These are phyloP conservation scores for Andrena minutula DNA, from an alignment of 2,888 invertebrate species.

Conservation along the genomic window DNA sequence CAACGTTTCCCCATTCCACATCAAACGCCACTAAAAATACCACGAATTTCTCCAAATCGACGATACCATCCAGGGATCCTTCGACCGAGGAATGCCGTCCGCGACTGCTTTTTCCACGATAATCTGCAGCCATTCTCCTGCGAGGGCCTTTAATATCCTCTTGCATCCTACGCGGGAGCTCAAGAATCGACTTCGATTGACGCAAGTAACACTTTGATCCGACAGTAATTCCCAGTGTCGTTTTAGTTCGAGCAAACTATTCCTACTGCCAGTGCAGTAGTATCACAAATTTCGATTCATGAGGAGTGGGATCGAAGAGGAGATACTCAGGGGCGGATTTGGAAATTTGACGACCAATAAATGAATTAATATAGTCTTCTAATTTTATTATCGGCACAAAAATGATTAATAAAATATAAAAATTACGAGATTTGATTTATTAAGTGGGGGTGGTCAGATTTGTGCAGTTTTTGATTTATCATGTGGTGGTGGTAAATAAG, in stretches of 20 bases:
- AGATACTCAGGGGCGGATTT: too few relatives aligned
- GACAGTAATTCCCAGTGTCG: constrained; percentile 1
- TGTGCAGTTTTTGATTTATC: too few relatives aligned
- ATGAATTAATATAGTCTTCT: too few relatives aligned
- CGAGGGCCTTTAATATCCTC: not conserved
- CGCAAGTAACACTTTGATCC: not conserved
- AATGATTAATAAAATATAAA: too few relatives aligned
- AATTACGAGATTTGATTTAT: too few relatives aligned
- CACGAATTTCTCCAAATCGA: not conserved
- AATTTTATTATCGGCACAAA: too few relatives aligned
- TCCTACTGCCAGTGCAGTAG: not conserved
- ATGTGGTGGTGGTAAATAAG: too few relatives aligned
- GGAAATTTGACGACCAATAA: too few relatives aligned
- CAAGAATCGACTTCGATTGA: constrained; percentile 26
- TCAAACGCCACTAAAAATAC: constrained; percentile 18
- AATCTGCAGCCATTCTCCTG: not conserved
- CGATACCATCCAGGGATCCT: constrained; percentile 24
- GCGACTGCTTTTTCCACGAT: not conserved
- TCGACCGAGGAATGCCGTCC: constrained; percentile 6
- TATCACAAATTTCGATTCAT: not conserved
- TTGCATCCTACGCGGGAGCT: not conserved
- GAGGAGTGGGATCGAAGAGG: not conserved
- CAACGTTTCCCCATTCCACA: not conserved
- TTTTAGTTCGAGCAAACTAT: not conserved
- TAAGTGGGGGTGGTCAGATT: too few relatives aligned